Base-by-base conservation (phyloP, 2,797 vertebrate species). In the Tangara arthus region DNA sequence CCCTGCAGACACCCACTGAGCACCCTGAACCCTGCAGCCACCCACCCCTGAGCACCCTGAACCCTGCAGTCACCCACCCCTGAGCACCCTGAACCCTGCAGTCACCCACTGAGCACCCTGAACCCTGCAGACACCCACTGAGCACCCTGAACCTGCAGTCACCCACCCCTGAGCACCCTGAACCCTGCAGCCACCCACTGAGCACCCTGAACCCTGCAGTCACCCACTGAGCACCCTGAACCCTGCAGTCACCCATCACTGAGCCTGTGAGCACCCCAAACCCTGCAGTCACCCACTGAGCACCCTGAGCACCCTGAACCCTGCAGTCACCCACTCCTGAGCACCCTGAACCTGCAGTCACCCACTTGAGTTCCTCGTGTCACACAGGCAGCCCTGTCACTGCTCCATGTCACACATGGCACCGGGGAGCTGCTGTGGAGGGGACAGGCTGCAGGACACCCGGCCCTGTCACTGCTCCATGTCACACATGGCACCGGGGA, bases 401-500 rank as follows among this genome's bases (percentile, higher is more conserved):
- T 46, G 44, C 46, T 23, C 22, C 12, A 2, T 46, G 44, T 46
- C 46, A 46, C 22, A 46, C 46, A 46, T 8, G 46, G 46, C 46
- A 46, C 22, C 6, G 22, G 44, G 44, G 44, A 22, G 22, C 44
- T 4, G 0, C 44, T 7, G 22, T 5, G 46, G 23, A 47, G 46
- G 46, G 46, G 12, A 23, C 44, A 46, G 44, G 44, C 11, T 44
- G 44, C 44, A 44, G 44, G 44, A 22, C 44, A 21, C 21, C 44
- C 11, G 11, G 47, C 35, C 46, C 34, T 3, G 9, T 24, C 39
- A 42, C 87, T 34, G 24, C 42, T 12, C 65, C 28, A 0, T 0
- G n/a, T 46, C 55, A 21, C 30, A 3, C 3, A 0, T 0, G 4
- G 53, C 35, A 24, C 28, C 0, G 9, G 42, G 80, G n/a, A 23